These are phyloP conservation scores for Martes martes DNA, from an alignment of 2,113 vertebrate species.

Conservation along the genomic window DNA sequence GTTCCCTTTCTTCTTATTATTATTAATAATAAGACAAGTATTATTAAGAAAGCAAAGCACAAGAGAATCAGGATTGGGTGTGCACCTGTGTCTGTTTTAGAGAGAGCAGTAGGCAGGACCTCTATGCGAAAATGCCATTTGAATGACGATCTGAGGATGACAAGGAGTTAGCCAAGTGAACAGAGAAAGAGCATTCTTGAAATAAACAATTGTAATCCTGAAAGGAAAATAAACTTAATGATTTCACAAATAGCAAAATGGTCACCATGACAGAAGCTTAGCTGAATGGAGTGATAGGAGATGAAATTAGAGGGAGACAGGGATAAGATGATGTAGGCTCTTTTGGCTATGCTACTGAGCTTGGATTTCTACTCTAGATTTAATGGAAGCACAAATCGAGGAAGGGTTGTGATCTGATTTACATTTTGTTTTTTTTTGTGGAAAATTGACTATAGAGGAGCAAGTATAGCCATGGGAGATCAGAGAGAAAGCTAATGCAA, in stretches of 20 bases:
- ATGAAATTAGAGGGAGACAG: background rate
- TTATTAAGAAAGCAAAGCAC: background rate
- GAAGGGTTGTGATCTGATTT: background rate
- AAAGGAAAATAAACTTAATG: background rate
- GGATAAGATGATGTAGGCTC: background rate
- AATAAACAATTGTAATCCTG: background rate
- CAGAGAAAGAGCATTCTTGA: background rate
- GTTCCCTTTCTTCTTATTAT: too few species aligned
- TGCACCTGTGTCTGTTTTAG: background rate
- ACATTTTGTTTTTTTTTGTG: background rate
- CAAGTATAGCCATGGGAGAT: background rate
- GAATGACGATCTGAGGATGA: background rate
- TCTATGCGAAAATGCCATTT: background rate
- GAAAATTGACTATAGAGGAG: background rate
- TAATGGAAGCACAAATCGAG: background rate
- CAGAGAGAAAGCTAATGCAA: background rate
- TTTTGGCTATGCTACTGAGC: background rate
- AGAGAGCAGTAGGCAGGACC: background rate
- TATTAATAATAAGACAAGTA: background rate
- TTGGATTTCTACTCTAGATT: constrained; percentile 8
- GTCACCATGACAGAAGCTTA: background rate
- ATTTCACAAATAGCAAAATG: background rate
- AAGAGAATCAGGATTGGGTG: background rate
- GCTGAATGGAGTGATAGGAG: background rate
- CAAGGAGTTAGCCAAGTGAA: background rate